Base-by-base conservation (phyloP, 2,113 vertebrate species). In the Thinocorus orbignyianus region DNA sequence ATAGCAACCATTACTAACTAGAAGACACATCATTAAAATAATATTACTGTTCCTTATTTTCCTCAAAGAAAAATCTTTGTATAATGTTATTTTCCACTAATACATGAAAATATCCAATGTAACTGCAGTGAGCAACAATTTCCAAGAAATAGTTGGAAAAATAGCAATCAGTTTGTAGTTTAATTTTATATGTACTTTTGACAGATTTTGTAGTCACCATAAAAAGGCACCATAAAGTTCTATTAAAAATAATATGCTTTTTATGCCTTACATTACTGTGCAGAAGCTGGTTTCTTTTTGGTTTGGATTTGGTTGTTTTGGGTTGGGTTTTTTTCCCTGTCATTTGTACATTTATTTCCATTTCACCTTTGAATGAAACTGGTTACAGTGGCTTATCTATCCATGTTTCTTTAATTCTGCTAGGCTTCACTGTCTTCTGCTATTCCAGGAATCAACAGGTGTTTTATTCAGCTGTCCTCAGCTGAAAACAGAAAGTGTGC, bases 71-170 rank as follows among this genome's bases (percentile, higher is more conserved):
- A 96, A 82, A 82, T 74, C 17, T 51, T 86, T 52, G 22, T 86
- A 95, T 86, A 96, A 71, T 70, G 10, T 41, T 55, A 83, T 92
- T 96, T 96, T 87, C 61, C 10, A 62, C 14, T 31, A 92, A 64
- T 80, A 78, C 68, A 54, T 69, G 33, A 94, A 97, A 97, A 96
- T 72, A 77, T 52, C 14, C 33, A 54, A 58, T 82, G 70, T 58
- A 92, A 95, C 79, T 96, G 81, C 28, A 87, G 55, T 81, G 92
- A 90, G 7, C n/a, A 94, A 60, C 41, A 71, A 90, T 97, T 97
- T 97, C 44, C 18, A 76, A 87, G 31, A 81, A 92, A 83, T n/a
- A 85, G 12, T 17, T 95, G 46, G 11, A 91, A 97, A 65, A 97
- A 91, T 83, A 93, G 37, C 39, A 92, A 92, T 17, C 13, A 60